Evolutionary conservation across 2,888 invertebrate species (phyloP).

Genomic region (Allygus modestus): DNA sequence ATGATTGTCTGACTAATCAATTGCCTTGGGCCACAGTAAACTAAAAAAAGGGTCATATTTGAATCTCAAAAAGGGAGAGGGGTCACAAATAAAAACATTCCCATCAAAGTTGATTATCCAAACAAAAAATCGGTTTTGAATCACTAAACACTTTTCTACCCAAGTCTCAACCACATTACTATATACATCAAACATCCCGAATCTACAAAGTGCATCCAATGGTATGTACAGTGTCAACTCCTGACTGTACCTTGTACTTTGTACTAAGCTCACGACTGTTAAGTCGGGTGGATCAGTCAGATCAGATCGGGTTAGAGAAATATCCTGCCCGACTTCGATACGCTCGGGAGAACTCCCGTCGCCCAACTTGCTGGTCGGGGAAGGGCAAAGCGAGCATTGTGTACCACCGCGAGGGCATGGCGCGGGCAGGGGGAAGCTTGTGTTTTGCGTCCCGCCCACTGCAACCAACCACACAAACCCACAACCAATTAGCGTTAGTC

Average conservation of each 20-base stretch:
- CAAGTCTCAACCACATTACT: conserved; percentile 18
- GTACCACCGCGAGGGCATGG: conserved; percentile 90
- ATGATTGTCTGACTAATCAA: too few species aligned
- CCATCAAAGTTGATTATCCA: too few species aligned
- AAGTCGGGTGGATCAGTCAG: conserved; percentile 27
- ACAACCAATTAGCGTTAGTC: conserved; percentile 41
- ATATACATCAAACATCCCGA: neutral
- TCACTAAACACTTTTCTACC: too few species aligned
- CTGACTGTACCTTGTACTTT: conserved; percentile 64
- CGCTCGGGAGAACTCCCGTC: conserved; percentile 88
- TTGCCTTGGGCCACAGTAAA: too few species aligned
- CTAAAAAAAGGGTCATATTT: too few species aligned
- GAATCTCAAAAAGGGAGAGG: too few species aligned
- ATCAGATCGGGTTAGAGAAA: conserved; percentile 90
- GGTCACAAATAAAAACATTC: too few species aligned
- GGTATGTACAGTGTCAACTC: conserved; percentile 19
- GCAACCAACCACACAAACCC: conserved; percentile 73
- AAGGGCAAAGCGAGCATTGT: conserved; percentile 94
- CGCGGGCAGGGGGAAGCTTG: conserved; percentile 74
- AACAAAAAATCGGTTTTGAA: too few species aligned
- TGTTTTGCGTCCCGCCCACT: conserved; percentile 73
- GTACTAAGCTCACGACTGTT: conserved; percentile 57
- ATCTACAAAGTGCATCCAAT: conserved; percentile 4
- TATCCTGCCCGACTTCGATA: conserved; percentile 89
- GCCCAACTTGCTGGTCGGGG: conserved; percentile 94